A percentile compares a stretch with the other conserved stretches of the same genome.
Evolutionary conservation across 2,888 invertebrate genomes (phyloP).

Genomic region (Tanypteryx hageni): DNA sequence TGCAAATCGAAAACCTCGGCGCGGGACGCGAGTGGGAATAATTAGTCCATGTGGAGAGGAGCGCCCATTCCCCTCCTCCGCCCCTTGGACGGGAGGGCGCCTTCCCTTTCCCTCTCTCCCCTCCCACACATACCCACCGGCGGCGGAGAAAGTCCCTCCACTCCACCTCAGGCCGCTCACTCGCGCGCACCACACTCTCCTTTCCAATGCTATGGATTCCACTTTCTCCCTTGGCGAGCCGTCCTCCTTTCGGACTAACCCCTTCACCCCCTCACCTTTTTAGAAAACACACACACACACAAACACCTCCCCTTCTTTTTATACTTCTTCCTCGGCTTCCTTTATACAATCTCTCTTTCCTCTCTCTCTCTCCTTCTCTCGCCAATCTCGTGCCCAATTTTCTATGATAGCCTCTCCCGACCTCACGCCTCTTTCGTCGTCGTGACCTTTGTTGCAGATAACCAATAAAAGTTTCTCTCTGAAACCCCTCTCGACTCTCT

Average conservation of each 20-base stretch:
- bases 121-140: background rate
- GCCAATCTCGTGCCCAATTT: background rate
- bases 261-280: background rate
- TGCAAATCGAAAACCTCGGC: background rate
- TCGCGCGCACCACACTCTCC: background rate
- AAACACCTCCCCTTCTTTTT: too few relatives aligned
- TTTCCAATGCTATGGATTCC: constrained; percentile 4
- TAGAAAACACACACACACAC: background rate
- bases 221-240: constrained; percentile 49
- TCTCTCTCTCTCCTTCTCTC: background rate
- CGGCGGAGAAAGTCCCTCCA: constrained; percentile 45
- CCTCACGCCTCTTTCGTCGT: background rate
- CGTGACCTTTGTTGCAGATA: background rate
- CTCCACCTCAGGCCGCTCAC: background rate
- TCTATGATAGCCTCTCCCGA: background rate
- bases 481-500: background rate
- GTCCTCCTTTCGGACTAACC: background rate
- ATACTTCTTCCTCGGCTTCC: too few relatives aligned
- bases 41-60: background rate
- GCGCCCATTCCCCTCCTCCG: background rate
- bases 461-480: background rate
- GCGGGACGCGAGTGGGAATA: background rate
- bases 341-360: background rate
- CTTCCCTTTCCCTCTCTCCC: background rate
- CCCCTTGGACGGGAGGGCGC: background rate